A percentile compares a stretch with the other conserved stretches of the same genome.
phyloP scores from a whole-genome alignment of 1,140 invertebrate genomes.

The Diploscapter pachys region DNA sequence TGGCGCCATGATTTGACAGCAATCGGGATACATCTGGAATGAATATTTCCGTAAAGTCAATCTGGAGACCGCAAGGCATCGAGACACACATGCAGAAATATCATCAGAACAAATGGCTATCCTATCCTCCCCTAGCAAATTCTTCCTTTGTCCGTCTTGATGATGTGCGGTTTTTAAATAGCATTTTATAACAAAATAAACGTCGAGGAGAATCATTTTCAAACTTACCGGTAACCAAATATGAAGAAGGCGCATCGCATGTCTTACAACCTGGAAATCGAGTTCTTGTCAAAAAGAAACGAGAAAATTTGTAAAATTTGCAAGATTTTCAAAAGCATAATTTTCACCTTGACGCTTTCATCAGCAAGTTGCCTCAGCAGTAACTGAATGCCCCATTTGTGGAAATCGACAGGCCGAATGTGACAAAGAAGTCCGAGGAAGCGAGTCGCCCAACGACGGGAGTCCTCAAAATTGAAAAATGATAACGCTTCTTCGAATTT shows the following conservation, averaged over 20 bases:
- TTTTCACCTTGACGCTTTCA: slow-evolving; percentile 25
- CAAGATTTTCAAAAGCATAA: too few relatives aligned
- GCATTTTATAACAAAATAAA: too few relatives aligned
- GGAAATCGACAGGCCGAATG: slow-evolving; percentile 19
- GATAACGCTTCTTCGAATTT: neutral
- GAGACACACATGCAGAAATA: too few relatives aligned
- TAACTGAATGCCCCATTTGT: slow-evolving; percentile 25
- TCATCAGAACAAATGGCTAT: neutral
- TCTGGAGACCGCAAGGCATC: too few relatives aligned
- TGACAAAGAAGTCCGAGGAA: slow-evolving; percentile 30
- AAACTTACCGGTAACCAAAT: slow-evolving; percentile 33
- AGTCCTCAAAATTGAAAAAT: slow-evolving; percentile 16
- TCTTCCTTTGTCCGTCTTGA: too few relatives aligned
- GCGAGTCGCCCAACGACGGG: slow-evolving; percentile 33
- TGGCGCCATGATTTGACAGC: slow-evolving; percentile 14
- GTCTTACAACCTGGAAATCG: slow-evolving; percentile 11
- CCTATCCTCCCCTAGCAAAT: too few relatives aligned
- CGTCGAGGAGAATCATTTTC: neutral
- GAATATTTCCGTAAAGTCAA: too few relatives aligned
- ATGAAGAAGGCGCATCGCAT: slow-evolving; percentile 32
- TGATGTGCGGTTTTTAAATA: too few relatives aligned
- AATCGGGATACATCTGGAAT: slow-evolving; percentile 25
- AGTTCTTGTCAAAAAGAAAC: too few relatives aligned
- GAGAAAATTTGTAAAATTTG: too few relatives aligned
- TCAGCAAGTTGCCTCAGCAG: slow-evolving; percentile 34